Conservation (phyloP, 2,888 invertebrate genomes). For the Hirtodrosophila histrioides region DNA sequence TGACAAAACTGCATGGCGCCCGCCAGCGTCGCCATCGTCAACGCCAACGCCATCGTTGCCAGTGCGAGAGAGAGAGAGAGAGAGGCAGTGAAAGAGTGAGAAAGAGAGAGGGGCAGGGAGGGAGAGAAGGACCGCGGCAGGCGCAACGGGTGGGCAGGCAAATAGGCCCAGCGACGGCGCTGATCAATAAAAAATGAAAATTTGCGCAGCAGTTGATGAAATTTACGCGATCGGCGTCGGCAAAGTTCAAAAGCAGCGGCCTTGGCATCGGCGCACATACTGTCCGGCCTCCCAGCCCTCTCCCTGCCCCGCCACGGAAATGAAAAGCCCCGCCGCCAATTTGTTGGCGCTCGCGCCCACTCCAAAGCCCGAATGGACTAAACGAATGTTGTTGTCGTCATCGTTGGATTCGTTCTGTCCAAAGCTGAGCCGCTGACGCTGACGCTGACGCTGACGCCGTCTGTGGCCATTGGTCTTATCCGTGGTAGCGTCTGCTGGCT, state of each 20-base stretch:
- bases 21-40: conserved; percentile 65
- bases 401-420: neutral
- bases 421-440: neutral
- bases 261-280: conserved; percentile 47
- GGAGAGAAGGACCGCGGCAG: neutral
- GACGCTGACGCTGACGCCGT: neutral
- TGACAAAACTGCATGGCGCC: conserved; percentile 79
- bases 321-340: conserved; percentile 48
- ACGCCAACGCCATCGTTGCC: conserved; percentile 61
- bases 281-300: neutral
- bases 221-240: conserved; percentile 80
- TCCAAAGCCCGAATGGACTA: conserved; percentile 28
- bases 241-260: conserved; percentile 68
- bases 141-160: conserved; percentile 66
- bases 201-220: conserved; percentile 81
- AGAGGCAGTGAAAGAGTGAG: too few species aligned
- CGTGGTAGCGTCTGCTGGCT: conserved; percentile 38
- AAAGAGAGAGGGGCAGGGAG: too few species aligned
- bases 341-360: conserved; percentile 59
- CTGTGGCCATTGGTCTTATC: conserved; percentile 32
- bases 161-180: conserved; percentile 35
- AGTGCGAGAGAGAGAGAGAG: too few species aligned
- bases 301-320: conserved; percentile 12
- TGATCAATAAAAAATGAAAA: conserved; percentile 78
- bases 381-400: conserved; percentile 47